Evolutionary conservation across 2,888 invertebrate species (phyloP).

Genomic region (Pristionchus maxplancki): DNA sequence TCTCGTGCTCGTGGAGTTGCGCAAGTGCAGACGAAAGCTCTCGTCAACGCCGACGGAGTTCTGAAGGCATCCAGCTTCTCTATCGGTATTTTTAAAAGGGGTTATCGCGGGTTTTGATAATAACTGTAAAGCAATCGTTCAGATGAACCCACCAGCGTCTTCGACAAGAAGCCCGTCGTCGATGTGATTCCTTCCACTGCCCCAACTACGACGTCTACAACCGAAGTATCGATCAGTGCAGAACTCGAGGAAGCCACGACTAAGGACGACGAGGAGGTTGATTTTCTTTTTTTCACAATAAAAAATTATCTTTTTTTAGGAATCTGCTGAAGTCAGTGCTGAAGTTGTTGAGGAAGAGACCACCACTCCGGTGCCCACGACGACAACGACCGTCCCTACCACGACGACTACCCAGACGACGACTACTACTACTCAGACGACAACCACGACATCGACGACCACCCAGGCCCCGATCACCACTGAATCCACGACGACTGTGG

Average conservation of each 20-base stretch:
- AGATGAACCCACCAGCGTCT: slow-evolving; percentile 23
- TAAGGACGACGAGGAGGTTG: slow-evolving; percentile 55
- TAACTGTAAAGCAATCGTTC: not conserved
- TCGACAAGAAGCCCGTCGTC: slow-evolving; percentile 37
- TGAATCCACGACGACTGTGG: slow-evolving; percentile 51
- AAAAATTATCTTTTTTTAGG: not conserved
- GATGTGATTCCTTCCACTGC: slow-evolving; percentile 17
- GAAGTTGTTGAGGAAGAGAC: not conserved
- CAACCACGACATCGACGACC: slow-evolving; percentile 51
- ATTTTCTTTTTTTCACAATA: no score
- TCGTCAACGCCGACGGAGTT: slow-evolving; percentile 45
- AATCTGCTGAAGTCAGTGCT: not conserved
- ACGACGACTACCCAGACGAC: slow-evolving; percentile 42
- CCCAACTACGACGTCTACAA: not conserved
- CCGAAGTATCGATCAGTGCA: not conserved
- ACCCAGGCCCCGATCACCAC: slow-evolving; percentile 51
- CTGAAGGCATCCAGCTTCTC: slow-evolving; percentile 40
- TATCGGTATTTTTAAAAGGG: not conserved
- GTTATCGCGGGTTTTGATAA: not conserved
- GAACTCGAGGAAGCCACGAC: slow-evolving; percentile 51
- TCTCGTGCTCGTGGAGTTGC: slow-evolving; percentile 46
- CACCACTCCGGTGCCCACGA: not conserved
- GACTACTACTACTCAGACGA: slow-evolving; percentile 48
- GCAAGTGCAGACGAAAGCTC: not conserved
- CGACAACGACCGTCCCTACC: slow-evolving; percentile 9